Evolutionary conservation across 2,888 invertebrate genomes (phyloP).

Genomic region (Troides aeacus): DNA sequence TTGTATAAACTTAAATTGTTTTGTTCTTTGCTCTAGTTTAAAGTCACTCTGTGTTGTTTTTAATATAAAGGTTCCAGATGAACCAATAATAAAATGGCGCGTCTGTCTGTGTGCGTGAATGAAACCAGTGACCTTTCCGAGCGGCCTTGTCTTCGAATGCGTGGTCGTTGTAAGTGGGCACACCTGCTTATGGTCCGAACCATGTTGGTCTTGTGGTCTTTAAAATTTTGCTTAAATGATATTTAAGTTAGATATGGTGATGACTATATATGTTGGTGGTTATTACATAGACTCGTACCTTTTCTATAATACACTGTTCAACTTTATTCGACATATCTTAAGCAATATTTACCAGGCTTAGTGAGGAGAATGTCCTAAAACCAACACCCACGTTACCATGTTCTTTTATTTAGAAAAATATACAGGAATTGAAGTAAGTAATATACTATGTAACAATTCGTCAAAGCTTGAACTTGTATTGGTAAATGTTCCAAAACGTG

Average conservation of each 20-base stretch:
- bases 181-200: conserved; percentile 22
- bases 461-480: conserved; percentile 15
- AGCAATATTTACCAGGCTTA: not conserved
- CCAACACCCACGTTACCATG: not conserved
- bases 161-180: conserved; percentile 30
- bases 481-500: conserved; percentile 24
- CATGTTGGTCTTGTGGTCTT: conserved; percentile 12
- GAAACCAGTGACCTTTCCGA: conserved; percentile 40
- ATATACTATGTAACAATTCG: not conserved
- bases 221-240: conserved; percentile 12
- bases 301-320: not conserved
- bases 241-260: conserved; percentile 5
- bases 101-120: conserved; percentile 30
- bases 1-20: not conserved
- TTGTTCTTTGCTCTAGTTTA: not conserved
- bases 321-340: not conserved
- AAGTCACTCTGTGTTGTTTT: not conserved
- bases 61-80: not conserved
- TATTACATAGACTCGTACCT: not conserved
- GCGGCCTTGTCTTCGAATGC: conserved; percentile 34
- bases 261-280: conserved; percentile 4
- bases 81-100: conserved; percentile 13
- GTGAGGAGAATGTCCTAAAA: not conserved
- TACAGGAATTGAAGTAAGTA: not conserved
- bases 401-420: not conserved